Base-by-base conservation (phyloP, 2,888 invertebrate species). In the Harpalus rubripes region DNA sequence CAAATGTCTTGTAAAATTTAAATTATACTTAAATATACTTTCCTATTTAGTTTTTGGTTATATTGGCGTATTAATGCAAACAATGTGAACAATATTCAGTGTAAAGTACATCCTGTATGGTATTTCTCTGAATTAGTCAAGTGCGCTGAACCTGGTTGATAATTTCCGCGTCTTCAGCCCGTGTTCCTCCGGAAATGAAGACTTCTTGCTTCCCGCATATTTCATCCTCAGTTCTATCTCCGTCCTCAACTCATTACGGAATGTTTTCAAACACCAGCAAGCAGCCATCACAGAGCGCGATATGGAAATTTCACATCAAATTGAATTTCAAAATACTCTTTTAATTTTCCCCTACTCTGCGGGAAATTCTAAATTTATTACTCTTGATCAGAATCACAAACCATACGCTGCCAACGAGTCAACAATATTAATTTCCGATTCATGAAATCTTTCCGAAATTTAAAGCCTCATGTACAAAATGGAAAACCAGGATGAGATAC, bases 241-340 rank as follows among this genome's bases (percentile, higher is more conserved):
- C 15, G 39, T 44, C 72, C 44, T 76, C 52, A 22, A 56, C 44
- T 80, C 58, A 80, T 80, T 80, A 80, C 59, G 32, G 39, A 80
- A 80, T 80, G 80, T 80, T 80, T 80, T 59, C 59, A 59, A 59
- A 59, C 80, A 58, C 32, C 16, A 41, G 15, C 58, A 79, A 59
- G 58, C 32, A 79, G 59, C 22, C 56, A 63, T 63, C 15, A 63
- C 22, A 26, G 52, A 81, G 44, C 65, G 81, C 81, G 41, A 65
- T 81, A 81, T 81, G 81, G 68, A 68, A 81, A 68, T 81, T 81
- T 81, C n/a, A 81, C 81, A 68, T 63, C 65, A 81, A 81, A 81
- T 81, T 81, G 65, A 81, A 81, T 81, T 81, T 68, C 81, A 65
- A 81, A 76, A 81, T 52, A 81, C 26, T 61, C 81, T 81, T 80